phyloP scores from a whole-genome alignment of 2,888 invertebrate genomes.

The Colletes collaris region DNA sequence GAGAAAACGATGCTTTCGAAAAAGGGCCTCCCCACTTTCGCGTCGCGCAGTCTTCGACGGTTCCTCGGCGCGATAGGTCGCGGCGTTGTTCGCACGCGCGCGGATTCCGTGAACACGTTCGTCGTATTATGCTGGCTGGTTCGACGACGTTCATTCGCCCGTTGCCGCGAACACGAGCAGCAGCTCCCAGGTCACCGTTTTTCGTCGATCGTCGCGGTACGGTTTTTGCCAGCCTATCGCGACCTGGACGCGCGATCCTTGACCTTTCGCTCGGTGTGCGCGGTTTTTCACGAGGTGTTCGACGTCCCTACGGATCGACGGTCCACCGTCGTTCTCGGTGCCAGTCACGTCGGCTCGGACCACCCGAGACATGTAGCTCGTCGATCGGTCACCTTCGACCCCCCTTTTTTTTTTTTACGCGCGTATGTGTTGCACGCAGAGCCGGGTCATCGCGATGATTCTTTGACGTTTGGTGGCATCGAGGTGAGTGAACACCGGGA shows the following conservation, averaged over 20 bases:
- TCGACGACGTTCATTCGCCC: not conserved
- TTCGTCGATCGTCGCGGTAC: not conserved
- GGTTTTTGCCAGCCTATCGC: too few species aligned
- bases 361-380: conserved; percentile 23
- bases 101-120: conserved; percentile 37
- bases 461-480: conserved; percentile 34
- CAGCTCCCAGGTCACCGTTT: not conserved
- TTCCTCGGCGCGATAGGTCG: conserved; percentile 63
- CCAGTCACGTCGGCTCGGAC: not conserved
- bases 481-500: conserved; percentile 53
- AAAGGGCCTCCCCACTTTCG: conserved; percentile 62
- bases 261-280: not conserved
- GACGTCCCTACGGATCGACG: conserved; percentile 36
- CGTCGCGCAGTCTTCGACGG: conserved; percentile 66
- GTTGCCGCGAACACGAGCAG: not conserved
- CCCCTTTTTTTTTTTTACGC: conserved; percentile 25
- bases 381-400: not conserved
- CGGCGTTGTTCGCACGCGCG: conserved; percentile 8
- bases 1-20: conserved; percentile 69
- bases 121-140: conserved; percentile 4
- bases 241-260: not conserved
- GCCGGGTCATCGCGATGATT: conserved; percentile 8
- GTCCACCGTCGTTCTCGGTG: conserved; percentile 5
- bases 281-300: conserved; percentile 7
- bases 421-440: not conserved